phyloP scores from a whole-genome alignment of 2,888 invertebrate genomes.

The Caenorhabditis sp. region DNA sequence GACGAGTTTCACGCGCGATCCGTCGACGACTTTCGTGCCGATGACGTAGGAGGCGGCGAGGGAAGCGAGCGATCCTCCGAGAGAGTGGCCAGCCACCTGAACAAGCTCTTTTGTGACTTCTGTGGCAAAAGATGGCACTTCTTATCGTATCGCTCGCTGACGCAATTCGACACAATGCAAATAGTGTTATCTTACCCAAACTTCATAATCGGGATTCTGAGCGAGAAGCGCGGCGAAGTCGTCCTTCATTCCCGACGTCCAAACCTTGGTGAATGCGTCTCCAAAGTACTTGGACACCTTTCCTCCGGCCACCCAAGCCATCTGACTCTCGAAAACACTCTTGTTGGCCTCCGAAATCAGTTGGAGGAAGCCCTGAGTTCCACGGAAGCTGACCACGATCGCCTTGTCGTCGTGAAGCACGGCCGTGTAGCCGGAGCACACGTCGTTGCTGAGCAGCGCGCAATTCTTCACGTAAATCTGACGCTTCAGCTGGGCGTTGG shows the following conservation, averaged over 20 bases:
- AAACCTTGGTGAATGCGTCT: conserved; percentile 65
- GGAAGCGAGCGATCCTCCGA: conserved; percentile 72
- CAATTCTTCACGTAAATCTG: conserved; percentile 56
- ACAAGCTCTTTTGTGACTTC: neutral
- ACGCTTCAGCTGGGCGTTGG: conserved; percentile 52
- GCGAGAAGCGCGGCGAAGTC: conserved; percentile 58
- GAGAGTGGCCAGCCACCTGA: conserved; percentile 66
- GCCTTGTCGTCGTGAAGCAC: conserved; percentile 61
- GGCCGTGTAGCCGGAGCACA: conserved; percentile 71
- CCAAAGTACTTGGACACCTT: conserved; percentile 69
- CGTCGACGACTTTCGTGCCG: conserved; percentile 48
- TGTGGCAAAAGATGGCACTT: conserved; percentile 1
- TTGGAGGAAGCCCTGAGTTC: conserved; percentile 68
- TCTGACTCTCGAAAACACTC: conserved; percentile 63
- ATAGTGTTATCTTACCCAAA: conserved; percentile 60
- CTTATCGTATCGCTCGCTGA: neutral
- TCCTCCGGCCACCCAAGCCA: conserved; percentile 67
- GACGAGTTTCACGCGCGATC: conserved; percentile 62
- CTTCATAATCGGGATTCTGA: conserved; percentile 63
- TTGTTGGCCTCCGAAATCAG: conserved; percentile 69
- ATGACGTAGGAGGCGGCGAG: conserved; percentile 68
- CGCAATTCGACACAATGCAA: conserved; percentile 6
- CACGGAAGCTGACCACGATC: conserved; percentile 73
- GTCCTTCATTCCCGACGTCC: conserved; percentile 69
- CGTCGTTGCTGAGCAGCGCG: conserved; percentile 48